Conservation (phyloP, 2,113 vertebrate species). For the Gorsachius goisagi region DNA sequence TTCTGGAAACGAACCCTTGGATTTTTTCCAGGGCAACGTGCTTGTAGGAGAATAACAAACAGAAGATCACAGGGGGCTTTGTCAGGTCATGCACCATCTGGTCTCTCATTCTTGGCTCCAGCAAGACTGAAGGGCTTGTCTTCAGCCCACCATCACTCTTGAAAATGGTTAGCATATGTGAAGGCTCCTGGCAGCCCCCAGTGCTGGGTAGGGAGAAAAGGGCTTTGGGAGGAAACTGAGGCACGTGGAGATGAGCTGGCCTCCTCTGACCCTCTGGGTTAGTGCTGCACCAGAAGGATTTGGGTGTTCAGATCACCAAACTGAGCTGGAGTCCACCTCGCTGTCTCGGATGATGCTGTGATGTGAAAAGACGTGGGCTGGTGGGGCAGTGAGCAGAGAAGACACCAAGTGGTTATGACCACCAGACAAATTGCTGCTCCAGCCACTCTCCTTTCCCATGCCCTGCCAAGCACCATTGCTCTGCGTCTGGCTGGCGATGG, state of each 20-base stretch:
- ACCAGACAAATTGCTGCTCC: not conserved
- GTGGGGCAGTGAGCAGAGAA: not conserved
- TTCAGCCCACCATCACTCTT: constrained; percentile 10
- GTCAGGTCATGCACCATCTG: constrained; percentile 39
- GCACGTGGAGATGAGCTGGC: rapidly evolving
- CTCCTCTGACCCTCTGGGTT: not conserved
- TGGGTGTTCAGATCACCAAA: not conserved
- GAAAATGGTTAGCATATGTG: constrained; percentile 22
- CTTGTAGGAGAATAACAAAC: constrained; percentile 43
- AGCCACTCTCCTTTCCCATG: not conserved
- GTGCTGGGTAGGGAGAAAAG: not conserved
- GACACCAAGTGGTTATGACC: rapidly evolving
- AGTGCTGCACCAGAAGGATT: not conserved
- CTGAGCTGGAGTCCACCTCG: rapidly evolving
- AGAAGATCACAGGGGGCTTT: constrained; percentile 24
- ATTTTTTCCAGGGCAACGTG: not conserved
- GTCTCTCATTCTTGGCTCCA: constrained; percentile 28
- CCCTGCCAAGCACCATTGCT: rapidly evolving
- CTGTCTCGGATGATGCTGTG: not conserved
- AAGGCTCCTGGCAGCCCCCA: not conserved
- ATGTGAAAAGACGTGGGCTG: not conserved
- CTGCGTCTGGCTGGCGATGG: rapidly evolving
- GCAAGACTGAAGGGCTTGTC: not conserved
- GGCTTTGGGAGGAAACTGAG: not conserved
- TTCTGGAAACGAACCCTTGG: constrained; percentile 9